These are phyloP conservation scores for Phymatocera aterrima DNA, from an alignment of 2,888 invertebrate genomes.

Conservation along the genomic window DNA sequence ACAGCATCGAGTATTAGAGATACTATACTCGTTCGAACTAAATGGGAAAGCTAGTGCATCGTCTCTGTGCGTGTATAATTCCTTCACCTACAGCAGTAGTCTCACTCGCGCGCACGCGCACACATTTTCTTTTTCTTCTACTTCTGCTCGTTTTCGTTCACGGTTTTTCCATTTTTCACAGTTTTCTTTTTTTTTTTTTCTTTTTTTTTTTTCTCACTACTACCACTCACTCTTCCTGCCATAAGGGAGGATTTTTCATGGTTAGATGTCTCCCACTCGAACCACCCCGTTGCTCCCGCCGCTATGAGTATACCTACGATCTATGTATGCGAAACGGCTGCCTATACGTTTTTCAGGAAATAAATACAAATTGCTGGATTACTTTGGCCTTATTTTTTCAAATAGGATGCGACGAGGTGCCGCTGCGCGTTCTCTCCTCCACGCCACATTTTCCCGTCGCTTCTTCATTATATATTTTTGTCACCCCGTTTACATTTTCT, in stretches of 20 bases:
- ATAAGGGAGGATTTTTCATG: constrained; percentile 70
- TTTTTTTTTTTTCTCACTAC: not conserved
- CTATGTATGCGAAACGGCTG: not conserved
- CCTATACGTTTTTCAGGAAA: constrained; percentile 64
- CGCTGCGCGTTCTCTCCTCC: no score
- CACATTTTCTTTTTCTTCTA: no score
- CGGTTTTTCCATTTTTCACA: not conserved
- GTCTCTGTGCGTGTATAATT: not conserved
- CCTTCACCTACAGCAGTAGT: no score
- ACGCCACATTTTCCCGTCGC: constrained; percentile 31
- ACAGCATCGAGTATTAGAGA: not conserved
- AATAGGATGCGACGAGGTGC: constrained; percentile 36
- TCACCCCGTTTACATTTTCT: constrained; percentile 20
- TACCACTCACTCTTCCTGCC: not conserved
- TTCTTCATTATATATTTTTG: constrained; percentile 17
- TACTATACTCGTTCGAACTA: not conserved
- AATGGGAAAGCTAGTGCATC: not conserved
- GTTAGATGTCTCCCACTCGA: constrained; percentile 60
- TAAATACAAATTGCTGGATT: constrained; percentile 75
- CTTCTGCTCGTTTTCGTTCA: no score
- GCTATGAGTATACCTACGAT: not conserved
- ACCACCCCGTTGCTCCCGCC: not conserved
- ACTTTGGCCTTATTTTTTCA: constrained; percentile 62
- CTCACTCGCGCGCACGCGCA: no score
- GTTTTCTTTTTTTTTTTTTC: not conserved